A percentile compares a stretch with the other conserved stretches of the same genome.
Evolutionary conservation across 1,140 invertebrate species (phyloP).

Genomic region (Oryctes rhinoceros): DNA sequence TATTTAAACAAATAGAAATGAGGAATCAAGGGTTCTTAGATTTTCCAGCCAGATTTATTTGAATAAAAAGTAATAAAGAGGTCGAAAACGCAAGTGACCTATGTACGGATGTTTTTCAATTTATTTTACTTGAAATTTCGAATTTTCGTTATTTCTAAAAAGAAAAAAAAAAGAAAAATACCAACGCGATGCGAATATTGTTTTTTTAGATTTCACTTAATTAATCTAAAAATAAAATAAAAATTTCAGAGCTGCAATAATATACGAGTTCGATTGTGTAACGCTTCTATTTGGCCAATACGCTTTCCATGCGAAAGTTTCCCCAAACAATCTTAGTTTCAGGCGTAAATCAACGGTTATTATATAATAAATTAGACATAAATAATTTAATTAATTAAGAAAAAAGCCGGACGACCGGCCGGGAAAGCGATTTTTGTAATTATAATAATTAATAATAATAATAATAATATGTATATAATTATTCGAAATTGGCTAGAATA

Average conservation of each 20-base stretch:
- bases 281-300: conserved; percentile 26
- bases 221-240: conserved; percentile 1
- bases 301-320: background rate
- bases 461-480: conserved; percentile 49
- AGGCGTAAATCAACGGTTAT: background rate
- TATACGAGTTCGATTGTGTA: background rate
- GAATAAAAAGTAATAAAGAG: too few species aligned
- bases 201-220: background rate
- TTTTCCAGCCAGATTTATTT: too few species aligned
- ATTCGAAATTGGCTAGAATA: conserved; percentile 58
- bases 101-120: conserved; percentile 16
- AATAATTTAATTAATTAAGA: conserved; percentile 9
- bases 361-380: conserved; percentile 4
- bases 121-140: background rate
- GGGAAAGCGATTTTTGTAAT: background rate
- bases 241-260: background rate
- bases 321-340: background rate
- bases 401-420: conserved; percentile 14
- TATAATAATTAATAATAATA: conserved; percentile 34
- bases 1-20: too few species aligned
- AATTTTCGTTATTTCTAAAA: background rate
- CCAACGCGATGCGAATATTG: too few species aligned
- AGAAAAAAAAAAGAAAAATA: background rate
- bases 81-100: background rate
- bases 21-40: too few species aligned